Base-by-base conservation (phyloP, 1,140 invertebrate species). In the Bemisia tabaci region DNA sequence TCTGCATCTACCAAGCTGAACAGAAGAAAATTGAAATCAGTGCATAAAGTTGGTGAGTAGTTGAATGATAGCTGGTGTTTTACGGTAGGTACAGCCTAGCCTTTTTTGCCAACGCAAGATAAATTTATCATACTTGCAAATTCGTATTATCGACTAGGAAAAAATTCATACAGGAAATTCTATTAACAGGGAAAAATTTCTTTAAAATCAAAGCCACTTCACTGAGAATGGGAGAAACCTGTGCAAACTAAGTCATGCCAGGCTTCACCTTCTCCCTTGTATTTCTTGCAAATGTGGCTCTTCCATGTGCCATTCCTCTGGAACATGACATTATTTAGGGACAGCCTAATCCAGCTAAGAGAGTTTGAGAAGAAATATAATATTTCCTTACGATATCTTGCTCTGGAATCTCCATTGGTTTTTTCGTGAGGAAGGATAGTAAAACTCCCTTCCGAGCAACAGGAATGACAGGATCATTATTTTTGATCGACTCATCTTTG, bases 1-100 rank as follows among this genome's bases (percentile, higher is more conserved):
- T 71, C 95, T 80, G 75, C 94, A 97, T 78, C 87, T 85, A 62
- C 95, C 95, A 70, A 92, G 82, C 91, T 95, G 73, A 71, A 72
- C 74, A 73, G 74, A 70, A 66, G 73, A 68, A 59, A 63, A 62
- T 59, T 12, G 59, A 24, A 58, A 60, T 58, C 48, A 1, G 60
- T 60, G 60, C 58, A 60, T 60, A 23, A 63, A 24, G 12, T 25
- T 25, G 11, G 21, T 17, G 26, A 11, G 0, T 60, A 25, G 22
- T 67, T 2, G 1, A 69, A 27, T 23, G 21, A 26, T 21, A 21
- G 48, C 58, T 59, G 24, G n/a, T 11, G 12, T 25, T 9, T 12
- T 27, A n/a, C 26, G 61, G 33, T n/a, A 26, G 25, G 62, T 17
- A 21, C 11, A 26, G 33, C 59, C 22, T 2, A 58, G 21, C 22